phyloP scores from a whole-genome alignment of 2,797 vertebrate species.

The Sphenodon punctatus region DNA sequence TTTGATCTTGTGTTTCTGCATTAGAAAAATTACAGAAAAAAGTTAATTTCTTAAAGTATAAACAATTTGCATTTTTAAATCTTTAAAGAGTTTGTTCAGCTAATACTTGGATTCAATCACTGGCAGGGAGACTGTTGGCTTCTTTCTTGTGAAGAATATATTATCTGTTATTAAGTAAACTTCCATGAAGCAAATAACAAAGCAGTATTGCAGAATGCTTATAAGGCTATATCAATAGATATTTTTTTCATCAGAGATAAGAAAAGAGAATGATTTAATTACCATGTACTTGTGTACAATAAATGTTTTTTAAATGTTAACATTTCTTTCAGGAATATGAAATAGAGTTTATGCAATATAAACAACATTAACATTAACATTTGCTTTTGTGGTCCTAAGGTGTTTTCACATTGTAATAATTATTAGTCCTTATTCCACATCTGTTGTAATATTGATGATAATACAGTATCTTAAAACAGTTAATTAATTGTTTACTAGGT shows the following conservation, averaged over 20 bases:
- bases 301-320: neutral
- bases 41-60: neutral
- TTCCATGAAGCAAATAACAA: neutral
- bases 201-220: neutral
- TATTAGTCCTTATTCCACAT: neutral
- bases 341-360: neutral
- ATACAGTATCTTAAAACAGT: slow-evolving; percentile 33
- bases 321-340: neutral
- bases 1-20: neutral
- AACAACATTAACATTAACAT: neutral
- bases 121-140: neutral
- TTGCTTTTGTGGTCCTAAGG: neutral
- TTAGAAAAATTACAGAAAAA: neutral
- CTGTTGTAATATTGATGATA: neutral
- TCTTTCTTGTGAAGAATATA: neutral
- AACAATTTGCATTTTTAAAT: neutral
- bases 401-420: neutral
- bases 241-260: neutral
- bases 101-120: neutral
- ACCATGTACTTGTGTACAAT: rapidly evolving
- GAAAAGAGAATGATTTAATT: neutral
- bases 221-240: neutral
- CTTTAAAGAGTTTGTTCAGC: neutral
- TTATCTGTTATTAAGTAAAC: neutral
- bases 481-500: slow-evolving; percentile 61